Percentiles rank a stretch among this genome's conserved stretches.
These are phyloP conservation scores for Microdon myrmicae DNA, from an alignment of 2,888 invertebrate genomes.

Conservation along the genomic window DNA sequence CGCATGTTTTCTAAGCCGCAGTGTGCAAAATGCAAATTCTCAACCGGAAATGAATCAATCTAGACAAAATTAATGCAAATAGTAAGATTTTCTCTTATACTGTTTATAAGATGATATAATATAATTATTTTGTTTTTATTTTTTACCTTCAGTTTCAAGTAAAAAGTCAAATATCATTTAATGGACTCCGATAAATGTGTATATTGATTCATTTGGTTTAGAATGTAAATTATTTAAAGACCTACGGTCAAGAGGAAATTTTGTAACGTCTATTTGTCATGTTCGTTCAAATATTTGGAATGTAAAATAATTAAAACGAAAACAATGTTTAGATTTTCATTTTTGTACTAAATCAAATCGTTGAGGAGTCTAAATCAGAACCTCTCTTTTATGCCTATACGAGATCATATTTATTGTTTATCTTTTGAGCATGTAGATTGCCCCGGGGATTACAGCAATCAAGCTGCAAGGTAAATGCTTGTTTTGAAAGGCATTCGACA, in stretches of 20 bases:
- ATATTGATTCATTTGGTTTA: conserved; percentile 23
- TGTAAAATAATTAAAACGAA: conserved; percentile 15
- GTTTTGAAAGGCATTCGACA: too few relatives aligned
- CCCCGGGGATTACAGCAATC: too few relatives aligned
- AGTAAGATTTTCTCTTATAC: not conserved
- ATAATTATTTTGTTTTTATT: too few relatives aligned
- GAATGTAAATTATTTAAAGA: conserved; percentile 58
- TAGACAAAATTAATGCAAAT: not conserved
- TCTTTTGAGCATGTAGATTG: too few relatives aligned
- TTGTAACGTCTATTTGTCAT: conserved; percentile 60
- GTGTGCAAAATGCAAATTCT: conserved; percentile 65
- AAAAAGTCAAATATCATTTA: not conserved
- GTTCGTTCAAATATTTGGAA: conserved; percentile 14
- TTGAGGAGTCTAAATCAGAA: conserved; percentile 27
- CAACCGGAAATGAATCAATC: conserved; percentile 4
- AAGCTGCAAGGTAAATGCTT: too few relatives aligned
- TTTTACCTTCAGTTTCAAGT: not conserved
- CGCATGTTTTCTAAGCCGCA: conserved; percentile 64
- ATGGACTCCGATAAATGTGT: not conserved
- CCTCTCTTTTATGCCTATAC: conserved; percentile 1
- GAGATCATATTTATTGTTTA: conserved; percentile 31
- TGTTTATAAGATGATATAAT: not conserved
- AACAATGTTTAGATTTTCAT: conserved; percentile 17
- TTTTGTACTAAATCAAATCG: conserved; percentile 6
- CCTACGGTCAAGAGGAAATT: conserved; percentile 67